These are phyloP conservation scores for Platysteira castanea DNA, from an alignment of 2,113 vertebrate genomes.

Conservation along the genomic window DNA sequence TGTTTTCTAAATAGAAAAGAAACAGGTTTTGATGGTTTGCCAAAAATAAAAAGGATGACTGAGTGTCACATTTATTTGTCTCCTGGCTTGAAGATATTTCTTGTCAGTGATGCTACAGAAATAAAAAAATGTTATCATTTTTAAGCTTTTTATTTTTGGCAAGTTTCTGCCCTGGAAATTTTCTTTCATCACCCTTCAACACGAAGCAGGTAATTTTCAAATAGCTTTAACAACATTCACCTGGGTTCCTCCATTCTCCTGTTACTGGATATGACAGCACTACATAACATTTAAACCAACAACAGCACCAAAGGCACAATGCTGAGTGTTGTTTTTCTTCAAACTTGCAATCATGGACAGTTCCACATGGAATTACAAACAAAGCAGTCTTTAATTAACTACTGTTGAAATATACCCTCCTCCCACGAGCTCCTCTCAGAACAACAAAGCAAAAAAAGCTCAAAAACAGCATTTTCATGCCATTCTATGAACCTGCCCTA, in stretches of 20 bases:
- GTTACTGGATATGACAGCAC: background rate
- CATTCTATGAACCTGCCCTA: background rate
- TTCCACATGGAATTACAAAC: background rate
- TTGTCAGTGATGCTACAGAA: background rate
- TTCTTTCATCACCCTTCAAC: background rate
- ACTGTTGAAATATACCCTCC: background rate
- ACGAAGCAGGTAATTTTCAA: background rate
- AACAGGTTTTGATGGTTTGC: background rate
- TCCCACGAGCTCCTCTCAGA: background rate
- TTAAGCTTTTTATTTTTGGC: background rate
- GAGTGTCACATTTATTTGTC: background rate
- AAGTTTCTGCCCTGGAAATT: background rate
- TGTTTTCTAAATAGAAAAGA: background rate
- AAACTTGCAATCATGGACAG: background rate
- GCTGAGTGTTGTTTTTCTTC: background rate
- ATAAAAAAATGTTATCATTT: background rate
- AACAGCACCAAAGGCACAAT: background rate
- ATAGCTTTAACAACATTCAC: background rate
- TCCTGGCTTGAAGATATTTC: background rate
- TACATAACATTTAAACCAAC: background rate
- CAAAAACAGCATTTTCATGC: background rate
- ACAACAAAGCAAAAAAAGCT: background rate
- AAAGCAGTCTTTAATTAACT: constrained; percentile 27
- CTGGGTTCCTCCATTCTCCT: background rate
- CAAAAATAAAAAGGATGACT: background rate